Evolutionary conservation across 2,797 vertebrate species (phyloP).

Genomic region (Enteromius anoplus): DNA sequence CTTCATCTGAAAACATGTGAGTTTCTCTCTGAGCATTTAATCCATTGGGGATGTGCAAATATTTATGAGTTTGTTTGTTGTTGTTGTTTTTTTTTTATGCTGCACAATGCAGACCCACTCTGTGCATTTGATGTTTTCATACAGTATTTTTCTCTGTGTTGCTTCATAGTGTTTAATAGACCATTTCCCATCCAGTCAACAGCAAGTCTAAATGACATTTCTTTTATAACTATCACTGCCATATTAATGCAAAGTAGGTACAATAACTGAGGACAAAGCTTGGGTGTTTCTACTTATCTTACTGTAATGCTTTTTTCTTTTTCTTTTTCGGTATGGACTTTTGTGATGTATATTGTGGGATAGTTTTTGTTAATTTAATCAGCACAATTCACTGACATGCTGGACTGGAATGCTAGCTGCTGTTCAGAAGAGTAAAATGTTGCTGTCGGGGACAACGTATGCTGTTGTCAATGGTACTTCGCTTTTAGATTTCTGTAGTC

Average conservation of each 20-base stretch:
- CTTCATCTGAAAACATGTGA: constrained; percentile 81
- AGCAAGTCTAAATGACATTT: constrained; percentile 78
- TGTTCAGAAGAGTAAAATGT: constrained; percentile 94
- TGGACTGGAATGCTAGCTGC: constrained; percentile 99
- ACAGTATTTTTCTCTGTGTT: constrained; percentile 77
- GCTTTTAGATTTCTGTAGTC: constrained; percentile 83
- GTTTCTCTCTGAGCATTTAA: constrained; percentile 80
- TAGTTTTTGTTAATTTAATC: constrained; percentile 99
- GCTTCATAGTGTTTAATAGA: constrained; percentile 74
- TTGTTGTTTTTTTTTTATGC: constrained; percentile 71
- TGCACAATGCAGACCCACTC: constrained; percentile 80
- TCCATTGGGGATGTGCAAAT: constrained; percentile 91
- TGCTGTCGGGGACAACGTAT: constrained; percentile 84
- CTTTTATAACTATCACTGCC: constrained; percentile 85
- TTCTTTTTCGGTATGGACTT: constrained; percentile 82
- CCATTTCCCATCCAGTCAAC: constrained; percentile 78
- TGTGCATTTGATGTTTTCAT: constrained; percentile 80
- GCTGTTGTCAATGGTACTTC: constrained; percentile 91
- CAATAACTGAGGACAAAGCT: constrained; percentile 83
- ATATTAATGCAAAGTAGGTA: constrained; percentile 85
- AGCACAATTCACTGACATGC: constrained; percentile 99
- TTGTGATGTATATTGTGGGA: constrained; percentile 98
- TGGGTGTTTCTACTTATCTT: constrained; percentile 92
- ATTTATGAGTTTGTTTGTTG: constrained; percentile 80
- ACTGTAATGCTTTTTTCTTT: constrained; percentile 87